Evolutionary conservation across 2,113 vertebrate species (phyloP), one percentile per base, ranked within the genome.

Genomic region (Arenaria interpres): DNA sequence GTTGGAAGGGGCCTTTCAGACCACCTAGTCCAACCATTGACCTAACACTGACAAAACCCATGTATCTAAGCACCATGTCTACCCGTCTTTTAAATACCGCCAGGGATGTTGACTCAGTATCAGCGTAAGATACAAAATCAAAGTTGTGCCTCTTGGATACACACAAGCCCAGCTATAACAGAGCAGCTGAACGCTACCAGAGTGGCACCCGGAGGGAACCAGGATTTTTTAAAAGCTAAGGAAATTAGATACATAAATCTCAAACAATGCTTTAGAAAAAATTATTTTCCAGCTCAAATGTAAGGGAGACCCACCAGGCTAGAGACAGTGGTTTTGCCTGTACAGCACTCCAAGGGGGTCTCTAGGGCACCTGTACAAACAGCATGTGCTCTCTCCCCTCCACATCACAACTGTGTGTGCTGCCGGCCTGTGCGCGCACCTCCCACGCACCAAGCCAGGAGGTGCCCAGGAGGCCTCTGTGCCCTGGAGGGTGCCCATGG

Each of bases 341-440:
- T 32, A 25, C 15, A 51, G 20, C 5, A 10, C 64, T 59, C 28
- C 53, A 6, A 33, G 22, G n/a, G 21, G 18, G 43, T 39, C 43
- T 13, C 43, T 15, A 16, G 6, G 16, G 51, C 53, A 59, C 13
- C 7, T 15, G 28, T 5, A 33, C 0, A 1, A 43, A 7, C 51
- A 48, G 43, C 45, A 28, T 4, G 2, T 30, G 43, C 41, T 27
- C 21, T 8, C 43, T 16, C n/a, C 28, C 28, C n/a, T 25, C n/a
- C 14, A 10, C 1, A 1, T 54, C 10, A n/a, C 2, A 2, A 19
- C 25, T 11, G 28, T 7, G 18, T 19, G 27, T 2, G 10, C 48
- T 17, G 76, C 37, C 48, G 7, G 48, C 33, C 41, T 15, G 41
- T 4, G 32, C 12, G 8, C 21, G 46, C 24, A 27, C 21, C 39